phyloP scores from a whole-genome alignment of 64 coral and sea anemone genomes.

The Pachyseris speciosa region DNA sequence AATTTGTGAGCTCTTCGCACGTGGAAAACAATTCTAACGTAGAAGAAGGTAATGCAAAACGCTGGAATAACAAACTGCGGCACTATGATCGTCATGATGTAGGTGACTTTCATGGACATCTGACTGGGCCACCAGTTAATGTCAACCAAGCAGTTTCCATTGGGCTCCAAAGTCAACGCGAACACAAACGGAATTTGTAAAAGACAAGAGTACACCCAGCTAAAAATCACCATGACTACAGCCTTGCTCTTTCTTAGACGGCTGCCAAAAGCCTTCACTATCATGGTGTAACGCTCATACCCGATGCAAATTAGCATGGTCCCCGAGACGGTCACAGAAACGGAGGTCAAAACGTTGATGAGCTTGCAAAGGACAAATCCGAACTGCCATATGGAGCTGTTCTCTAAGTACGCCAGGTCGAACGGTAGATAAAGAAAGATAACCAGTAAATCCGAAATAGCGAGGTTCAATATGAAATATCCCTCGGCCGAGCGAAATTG shows the following conservation, averaged over 20 bases:
- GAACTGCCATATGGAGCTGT: slow-evolving; percentile 75
- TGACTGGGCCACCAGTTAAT: slow-evolving; percentile 68
- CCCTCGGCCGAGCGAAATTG: slow-evolving; percentile 62
- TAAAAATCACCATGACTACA: slow-evolving; percentile 35
- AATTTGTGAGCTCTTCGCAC: slow-evolving; percentile 60
- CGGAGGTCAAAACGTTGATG: slow-evolving; percentile 66
- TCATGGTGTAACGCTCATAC: slow-evolving; percentile 73
- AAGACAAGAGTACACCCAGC: slow-evolving; percentile 70
- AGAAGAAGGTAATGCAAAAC: slow-evolving; percentile 56
- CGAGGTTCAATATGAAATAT: slow-evolving; percentile 88
- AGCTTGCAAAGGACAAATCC: slow-evolving; percentile 84
- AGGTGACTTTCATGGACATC: slow-evolving; percentile 60
- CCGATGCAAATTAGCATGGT: slow-evolving; percentile 77
- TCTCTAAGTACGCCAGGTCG: slow-evolving; percentile 84
- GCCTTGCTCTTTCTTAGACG: slow-evolving; percentile 47
- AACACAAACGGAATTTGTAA: slow-evolving; percentile 80
- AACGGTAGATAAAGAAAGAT: slow-evolving; percentile 82
- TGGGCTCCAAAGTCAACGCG: slow-evolving; percentile 62
- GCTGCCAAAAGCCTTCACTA: slow-evolving; percentile 57
- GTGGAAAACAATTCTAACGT: slow-evolving; percentile 66
- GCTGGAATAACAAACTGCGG: slow-evolving; percentile 88
- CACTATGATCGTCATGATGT: slow-evolving; percentile 67
- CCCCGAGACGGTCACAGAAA: slow-evolving; percentile 86
- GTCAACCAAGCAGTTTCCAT: slow-evolving; percentile 69
- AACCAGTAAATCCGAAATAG: slow-evolving; percentile 81